Percentiles rank a stretch among this genome's conserved stretches.
Conservation (phyloP, 2,113 vertebrate genomes). For the Emydocephalus ijimae region DNA sequence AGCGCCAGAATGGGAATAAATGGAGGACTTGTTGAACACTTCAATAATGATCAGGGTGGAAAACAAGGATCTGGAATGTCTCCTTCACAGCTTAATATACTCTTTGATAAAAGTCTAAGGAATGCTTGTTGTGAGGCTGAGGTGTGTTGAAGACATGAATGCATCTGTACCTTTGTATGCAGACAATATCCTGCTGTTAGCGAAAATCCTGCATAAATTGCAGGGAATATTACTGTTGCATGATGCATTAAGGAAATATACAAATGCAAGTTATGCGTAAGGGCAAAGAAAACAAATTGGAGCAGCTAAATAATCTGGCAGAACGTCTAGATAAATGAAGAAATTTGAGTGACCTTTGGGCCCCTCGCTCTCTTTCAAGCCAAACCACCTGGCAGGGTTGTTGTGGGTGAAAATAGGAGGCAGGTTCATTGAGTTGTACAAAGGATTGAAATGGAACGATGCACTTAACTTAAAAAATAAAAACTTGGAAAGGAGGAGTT, state of each 20-base stretch:
- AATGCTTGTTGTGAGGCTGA: neutral
- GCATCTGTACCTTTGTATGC: neutral
- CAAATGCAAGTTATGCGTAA: neutral
- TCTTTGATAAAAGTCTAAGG: neutral
- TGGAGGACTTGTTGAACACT: neutral
- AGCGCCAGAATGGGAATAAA: neutral
- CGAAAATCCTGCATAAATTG: neutral
- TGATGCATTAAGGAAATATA: neutral
- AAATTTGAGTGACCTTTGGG: neutral
- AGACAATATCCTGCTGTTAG: neutral
- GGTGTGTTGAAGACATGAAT: neutral
- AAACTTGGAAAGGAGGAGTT: neutral
- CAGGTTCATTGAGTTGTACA: neutral
- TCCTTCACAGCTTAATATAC: neutral
- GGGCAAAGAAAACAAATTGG: neutral
- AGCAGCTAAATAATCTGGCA: neutral
- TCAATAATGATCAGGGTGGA: neutral
- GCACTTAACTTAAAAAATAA: neutral
- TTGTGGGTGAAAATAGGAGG: neutral
- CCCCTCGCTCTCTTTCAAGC: neutral
- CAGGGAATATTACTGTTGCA: neutral
- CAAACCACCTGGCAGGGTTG: neutral
- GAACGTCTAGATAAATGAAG: neutral
- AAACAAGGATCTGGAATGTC: neutral
- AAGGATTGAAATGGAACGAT: neutral